Evolutionary conservation across 2,888 invertebrate genomes (phyloP), one percentile per base, ranked within the genome.

Genomic region (Chalcis sispes): DNA sequence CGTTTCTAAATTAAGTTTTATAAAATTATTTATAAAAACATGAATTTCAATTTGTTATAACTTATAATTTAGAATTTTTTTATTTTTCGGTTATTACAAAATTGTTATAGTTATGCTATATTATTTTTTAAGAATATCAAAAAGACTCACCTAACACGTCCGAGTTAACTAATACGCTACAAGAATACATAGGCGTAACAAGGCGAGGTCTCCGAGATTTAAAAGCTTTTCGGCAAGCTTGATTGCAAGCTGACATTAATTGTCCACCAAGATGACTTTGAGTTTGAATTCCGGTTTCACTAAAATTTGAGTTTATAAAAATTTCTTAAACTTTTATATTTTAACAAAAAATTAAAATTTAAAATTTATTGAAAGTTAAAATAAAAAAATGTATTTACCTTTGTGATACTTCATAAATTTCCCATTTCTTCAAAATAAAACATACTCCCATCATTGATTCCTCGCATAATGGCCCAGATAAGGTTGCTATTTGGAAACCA

Each of bases 401-500:
- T 71, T 82, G 83, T 15, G 76, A 46, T 36, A 83, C 82, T 48
- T 84, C 83, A 20, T 77, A 40, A 27, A 88, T 82, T 52, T 85
- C 90, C 95, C 97, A 98, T 81, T 95, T 94, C 82, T 96, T 95
- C 1, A 99, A 92, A 69, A 95, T 90, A 89, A 98, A 98, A 20
- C 95, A 96, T 0, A 98, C 97, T 1, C 98, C 98, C 90, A 95
- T 95, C 94, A 99, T 94, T 1, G 98, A 98, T 86, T 99, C 99
- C 83, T 98, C 98, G 89, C 99, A 99, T 56, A 99, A 88, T 0
- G 99, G 99, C 0, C 99, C 99, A 52, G 96, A 93, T 69, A 95
- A 89, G 29, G 96, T 93, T 5, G 96, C 95, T 88, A 97, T 89
- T 91, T 96, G 95, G 89, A 97, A 94, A 8, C 96, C 97, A 89